Evolutionary conservation across 2,888 invertebrate species (phyloP), one percentile per base, ranked within the genome.

Genomic region (Lepidochitona cinerea): DNA sequence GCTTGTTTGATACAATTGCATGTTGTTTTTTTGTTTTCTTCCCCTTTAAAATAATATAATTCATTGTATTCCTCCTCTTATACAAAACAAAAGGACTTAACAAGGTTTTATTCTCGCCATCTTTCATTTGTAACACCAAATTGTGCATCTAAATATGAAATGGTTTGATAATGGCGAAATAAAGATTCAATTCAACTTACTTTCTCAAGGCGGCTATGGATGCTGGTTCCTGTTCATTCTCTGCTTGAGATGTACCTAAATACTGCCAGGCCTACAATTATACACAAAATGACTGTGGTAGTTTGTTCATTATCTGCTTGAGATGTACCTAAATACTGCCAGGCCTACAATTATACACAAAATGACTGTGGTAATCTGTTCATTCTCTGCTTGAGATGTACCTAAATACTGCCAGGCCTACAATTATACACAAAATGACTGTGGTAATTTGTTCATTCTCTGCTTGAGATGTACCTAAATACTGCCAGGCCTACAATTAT

Each of bases 271-370:
- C 90, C 88, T 90, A 52, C n/a, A n/a, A n/a, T n/a, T n/a, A n/a
- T n/a, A n/a, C n/a, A n/a, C n/a, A n/a, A n/a, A n/a, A n/a, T n/a
- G n/a, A n/a, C n/a, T n/a, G n/a, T n/a, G 49, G 49, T 41, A 14
- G n/a, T 41, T 12, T 94, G 97, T 92, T 99, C 99, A 92, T 99
- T 99, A 92, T 99, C 97, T 52, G 99, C 97, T 91, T 98, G 98
- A 37, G 97, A 95, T 70, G 95, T 95, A 12, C 98, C 98, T 4
- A 91, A 81, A 75, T 89, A 89, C 78, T 90, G 89, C 91, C 91
- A 91, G 0, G 89, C 90, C 88, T 90, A 52, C n/a, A n/a, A n/a
- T n/a, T n/a, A n/a, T n/a, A n/a, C n/a, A n/a, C n/a, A n/a, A n/a
- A n/a, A n/a, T n/a, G n/a, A n/a, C n/a, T n/a, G n/a, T n/a, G 49